These are phyloP conservation scores for Gymnobelideus leadbeateri DNA, from an alignment of 2,113 vertebrate genomes.

Conservation along the genomic window DNA sequence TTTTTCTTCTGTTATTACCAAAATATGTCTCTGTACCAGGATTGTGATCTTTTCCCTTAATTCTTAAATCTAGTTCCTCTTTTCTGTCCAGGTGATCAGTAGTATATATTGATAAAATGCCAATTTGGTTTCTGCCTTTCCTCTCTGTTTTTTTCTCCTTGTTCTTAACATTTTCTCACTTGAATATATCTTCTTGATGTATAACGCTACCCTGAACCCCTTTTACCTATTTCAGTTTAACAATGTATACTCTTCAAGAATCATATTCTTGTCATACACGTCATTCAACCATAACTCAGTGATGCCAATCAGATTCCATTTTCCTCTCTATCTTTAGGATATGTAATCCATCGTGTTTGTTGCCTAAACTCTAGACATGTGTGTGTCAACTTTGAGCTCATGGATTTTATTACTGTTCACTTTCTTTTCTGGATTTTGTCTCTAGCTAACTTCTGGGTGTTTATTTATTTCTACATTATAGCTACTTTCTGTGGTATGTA, in stretches of 20 bases:
- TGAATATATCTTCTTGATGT: background rate
- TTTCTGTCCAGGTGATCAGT: background rate
- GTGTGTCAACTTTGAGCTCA: background rate
- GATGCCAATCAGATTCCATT: background rate
- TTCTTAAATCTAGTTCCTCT: background rate
- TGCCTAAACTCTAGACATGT: background rate
- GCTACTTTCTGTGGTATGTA: background rate
- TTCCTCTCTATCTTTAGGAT: background rate
- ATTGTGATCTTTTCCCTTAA: background rate
- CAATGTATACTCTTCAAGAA: background rate
- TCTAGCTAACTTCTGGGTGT: background rate
- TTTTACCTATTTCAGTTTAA: background rate
- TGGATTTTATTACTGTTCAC: background rate
- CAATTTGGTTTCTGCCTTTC: background rate
- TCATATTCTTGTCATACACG: background rate
- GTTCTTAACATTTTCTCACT: background rate
- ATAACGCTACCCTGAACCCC: background rate
- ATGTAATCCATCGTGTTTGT: background rate
- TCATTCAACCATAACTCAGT: background rate
- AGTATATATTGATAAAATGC: background rate
- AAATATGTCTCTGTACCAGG: background rate
- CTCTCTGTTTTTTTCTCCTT: background rate
- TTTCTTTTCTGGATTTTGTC: background rate
- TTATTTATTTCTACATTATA: background rate
- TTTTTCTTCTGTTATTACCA: background rate